Conservation (phyloP, 2,797 vertebrate genomes). For the Falco novaeseelandiae region DNA sequence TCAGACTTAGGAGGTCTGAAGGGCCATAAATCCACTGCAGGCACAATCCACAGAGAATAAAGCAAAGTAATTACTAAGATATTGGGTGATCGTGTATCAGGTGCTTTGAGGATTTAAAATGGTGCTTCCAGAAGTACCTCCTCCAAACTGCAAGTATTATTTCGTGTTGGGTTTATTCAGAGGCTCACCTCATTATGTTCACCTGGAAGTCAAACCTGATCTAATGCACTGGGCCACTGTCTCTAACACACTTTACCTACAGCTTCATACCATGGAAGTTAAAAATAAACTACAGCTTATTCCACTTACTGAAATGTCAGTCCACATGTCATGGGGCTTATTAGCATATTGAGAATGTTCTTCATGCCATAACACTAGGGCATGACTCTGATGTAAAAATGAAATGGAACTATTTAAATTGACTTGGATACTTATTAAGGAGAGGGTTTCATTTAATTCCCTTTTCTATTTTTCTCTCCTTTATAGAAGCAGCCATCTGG, state of each 20-base stretch:
- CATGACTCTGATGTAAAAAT: constrained; percentile 62
- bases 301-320: constrained; percentile 7
- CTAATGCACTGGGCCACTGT: neutral
- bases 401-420: constrained; percentile 65
- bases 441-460: constrained; percentile 45
- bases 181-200: neutral
- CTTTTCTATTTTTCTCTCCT: constrained; percentile 35
- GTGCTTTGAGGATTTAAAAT: neutral
- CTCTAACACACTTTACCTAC: neutral
- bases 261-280: neutral
- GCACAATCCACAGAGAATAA: neutral
- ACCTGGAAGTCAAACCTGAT: neutral
- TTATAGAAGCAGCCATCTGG: constrained; percentile 49
- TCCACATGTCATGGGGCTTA: constrained; percentile 50
- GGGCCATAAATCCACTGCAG: neutral
- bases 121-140: neutral
- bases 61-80: neutral
- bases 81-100: neutral
- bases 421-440: constrained; percentile 67
- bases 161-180: neutral
- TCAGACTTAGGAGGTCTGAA: neutral
- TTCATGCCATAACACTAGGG: constrained; percentile 59
- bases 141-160: neutral
- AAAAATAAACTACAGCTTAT: constrained; percentile 50
- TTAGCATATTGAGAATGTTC: constrained; percentile 52